Percentiles rank a stretch among this genome's conserved stretches.
Conservation (phyloP, 2,113 vertebrate species). For the Brachypodius melanocephalos region DNA sequence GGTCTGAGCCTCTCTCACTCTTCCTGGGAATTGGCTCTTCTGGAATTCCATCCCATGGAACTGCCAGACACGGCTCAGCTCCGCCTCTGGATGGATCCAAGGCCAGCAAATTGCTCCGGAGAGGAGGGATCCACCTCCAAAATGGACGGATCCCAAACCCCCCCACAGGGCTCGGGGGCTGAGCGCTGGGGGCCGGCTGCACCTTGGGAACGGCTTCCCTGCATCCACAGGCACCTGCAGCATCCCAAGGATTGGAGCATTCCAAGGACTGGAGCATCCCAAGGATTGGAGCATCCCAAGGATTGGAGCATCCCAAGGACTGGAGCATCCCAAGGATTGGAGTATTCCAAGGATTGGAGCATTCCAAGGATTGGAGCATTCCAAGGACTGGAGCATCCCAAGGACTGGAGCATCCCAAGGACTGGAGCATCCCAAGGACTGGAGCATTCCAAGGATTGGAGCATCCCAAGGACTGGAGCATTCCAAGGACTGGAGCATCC, state of each 20-base stretch:
- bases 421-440: not conserved
- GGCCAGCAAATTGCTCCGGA: not conserved
- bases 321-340: not conserved
- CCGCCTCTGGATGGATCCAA: not conserved
- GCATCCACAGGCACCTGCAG: not conserved
- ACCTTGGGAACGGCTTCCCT: not conserved
- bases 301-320: not conserved
- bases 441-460: not conserved
- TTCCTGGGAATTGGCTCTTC: not conserved
- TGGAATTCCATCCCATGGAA: not conserved
- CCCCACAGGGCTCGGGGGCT: accelerated
- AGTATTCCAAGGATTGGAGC: not conserved
- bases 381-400: not conserved
- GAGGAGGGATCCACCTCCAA: not conserved
- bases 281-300: not conserved
- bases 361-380: not conserved
- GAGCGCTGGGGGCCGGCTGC: not conserved
- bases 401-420: not conserved
- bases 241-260: not conserved
- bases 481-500: not conserved
- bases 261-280: not conserved
- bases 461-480: not conserved
- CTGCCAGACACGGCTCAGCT: not conserved
- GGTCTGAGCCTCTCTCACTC: not conserved
- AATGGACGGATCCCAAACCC: not conserved